These are phyloP conservation scores for Andrena haemorrhoa DNA, from an alignment of 2,888 invertebrate species.

Conservation along the genomic window DNA sequence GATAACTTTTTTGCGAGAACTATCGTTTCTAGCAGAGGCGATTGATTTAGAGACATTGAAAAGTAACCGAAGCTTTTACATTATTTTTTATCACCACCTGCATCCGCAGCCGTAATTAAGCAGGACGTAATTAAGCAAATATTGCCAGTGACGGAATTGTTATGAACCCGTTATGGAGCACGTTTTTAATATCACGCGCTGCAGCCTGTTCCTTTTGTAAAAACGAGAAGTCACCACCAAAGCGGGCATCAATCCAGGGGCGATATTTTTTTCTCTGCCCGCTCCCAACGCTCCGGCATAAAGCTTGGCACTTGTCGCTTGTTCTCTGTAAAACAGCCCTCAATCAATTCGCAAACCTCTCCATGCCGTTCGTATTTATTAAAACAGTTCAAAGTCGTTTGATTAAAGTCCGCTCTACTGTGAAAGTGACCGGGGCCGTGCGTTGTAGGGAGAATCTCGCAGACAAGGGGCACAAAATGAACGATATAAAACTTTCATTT, in stretches of 20 bases:
- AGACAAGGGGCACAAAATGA: constrained; percentile 3
- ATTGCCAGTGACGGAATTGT: background rate
- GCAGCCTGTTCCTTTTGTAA: background rate
- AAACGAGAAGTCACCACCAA: constrained; percentile 41
- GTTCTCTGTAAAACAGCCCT: constrained; percentile 59
- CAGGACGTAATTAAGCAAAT: background rate
- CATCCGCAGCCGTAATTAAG: background rate
- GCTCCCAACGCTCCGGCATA: constrained; percentile 16
- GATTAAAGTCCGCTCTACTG: constrained; percentile 50
- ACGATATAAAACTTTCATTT: constrained; percentile 21
- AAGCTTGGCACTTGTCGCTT: constrained; percentile 23
- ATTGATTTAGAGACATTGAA: no score
- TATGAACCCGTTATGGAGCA: background rate
- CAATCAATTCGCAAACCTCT: constrained; percentile 65
- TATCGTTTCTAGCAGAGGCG: background rate
- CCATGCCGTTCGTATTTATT: constrained; percentile 66
- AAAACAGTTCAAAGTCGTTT: constrained; percentile 68
- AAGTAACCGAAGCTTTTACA: no score
- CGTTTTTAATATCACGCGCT: background rate
- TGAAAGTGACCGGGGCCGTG: constrained; percentile 30
- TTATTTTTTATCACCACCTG: background rate
- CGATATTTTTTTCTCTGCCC: constrained; percentile 34
- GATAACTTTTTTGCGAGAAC: background rate
- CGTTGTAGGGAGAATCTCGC: background rate
- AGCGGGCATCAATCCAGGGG: constrained; percentile 42